Base-by-base conservation (phyloP, 30 jellyfish, hydroid and myxozoan genomes). In the Mastigias papua region DNA sequence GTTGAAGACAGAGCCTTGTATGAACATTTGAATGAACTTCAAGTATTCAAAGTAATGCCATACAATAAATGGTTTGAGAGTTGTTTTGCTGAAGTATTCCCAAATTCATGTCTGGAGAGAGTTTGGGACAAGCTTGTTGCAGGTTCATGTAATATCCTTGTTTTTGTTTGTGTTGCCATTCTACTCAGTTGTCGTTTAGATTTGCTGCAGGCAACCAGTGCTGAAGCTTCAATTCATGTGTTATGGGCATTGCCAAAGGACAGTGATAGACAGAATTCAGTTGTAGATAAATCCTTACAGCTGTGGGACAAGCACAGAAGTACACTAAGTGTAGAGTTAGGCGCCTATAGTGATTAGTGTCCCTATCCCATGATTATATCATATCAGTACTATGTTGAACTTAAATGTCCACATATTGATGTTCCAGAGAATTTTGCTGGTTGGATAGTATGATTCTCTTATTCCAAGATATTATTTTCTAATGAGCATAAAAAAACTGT, bases 261-360 rank as follows among this genome's bases (percentile, higher is more conserved):
- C 80, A 77, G 85, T 70, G 97, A 58, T 88, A 68, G 84, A 51
- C 94, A 70, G 32, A 6, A 71, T 57, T 17, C 50, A 26, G 92
- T 90, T 26, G 87, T 94, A 27, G 98, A 94, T 76, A 89, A 94
- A 76, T 66, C 98, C 27, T 50, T 89, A 73, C 98, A 94, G 50
- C 89, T 94, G 0, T 94, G 98, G 98, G 97, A 94, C 63, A 95
- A 89, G 62, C 98, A 94, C 74, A 82, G 98, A 37, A 93, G 86
- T 34, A 81, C 97, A 0, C 65, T 93, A 34, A 78, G 96, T 84
- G 90, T 83, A 51, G 97, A 93, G 69, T 49, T 92, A 19, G 97
- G 94, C 20, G 82, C 83, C 11, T 25, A 72, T 21, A 34, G 67
- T 72, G 83, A 72, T 33, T 23, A 25, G 23, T 1, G 13, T 57